Evolutionary conservation across 2,797 vertebrate genomes (phyloP), one percentile per base, ranked within the genome.

Genomic region (Salarias fasciatus): DNA sequence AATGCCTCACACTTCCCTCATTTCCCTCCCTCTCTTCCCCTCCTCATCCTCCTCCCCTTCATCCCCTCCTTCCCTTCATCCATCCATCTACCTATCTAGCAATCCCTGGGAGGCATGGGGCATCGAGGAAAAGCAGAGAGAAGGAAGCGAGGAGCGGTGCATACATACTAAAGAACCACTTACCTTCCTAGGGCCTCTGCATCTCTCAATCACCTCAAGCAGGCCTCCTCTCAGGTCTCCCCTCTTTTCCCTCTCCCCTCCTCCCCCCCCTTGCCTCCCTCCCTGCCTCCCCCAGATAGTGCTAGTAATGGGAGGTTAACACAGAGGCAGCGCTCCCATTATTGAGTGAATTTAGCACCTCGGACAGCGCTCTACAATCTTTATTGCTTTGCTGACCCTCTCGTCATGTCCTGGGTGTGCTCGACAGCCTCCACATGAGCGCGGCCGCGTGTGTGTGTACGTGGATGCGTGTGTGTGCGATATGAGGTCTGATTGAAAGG

Each of bases 331-430:
- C 94, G 95, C 94, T 96, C 93, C 95, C 95, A 96, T 97, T 96
- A 97, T 96, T 96, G 95, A 96, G 95, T 95, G 95, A 96, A 96
- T 96, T 97, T 95, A 97, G 95, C 95, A 96, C 96, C 95, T 95
- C 93, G 94, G 95, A 96, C 95, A 96, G 95, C 94, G 95, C 95
- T 95, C 94, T 94, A 95, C 95, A 98, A 95, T 96, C 95, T 96
- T 98, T 96, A 97, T 97, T 98, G 95, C 95, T 96, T 96, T 95
- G 92, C 95, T 97, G 95, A 96, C 95, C 95, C 93, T 95, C 95
- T 96, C 95, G 94, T 97, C 97, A 98, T 98, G 96, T 96, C 95
- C 94, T 95, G 94, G 87, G 77, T 67, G 84, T 84, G 85, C 86
- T 89, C 86, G 82, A 86, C 89, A 86, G 87, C 84, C 80, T 85